A percentile compares a stretch with the other conserved stretches of the same genome.
Evolutionary conservation across 2,113 vertebrate genomes (phyloP).

Genomic region (Vulpes ferrilata): DNA sequence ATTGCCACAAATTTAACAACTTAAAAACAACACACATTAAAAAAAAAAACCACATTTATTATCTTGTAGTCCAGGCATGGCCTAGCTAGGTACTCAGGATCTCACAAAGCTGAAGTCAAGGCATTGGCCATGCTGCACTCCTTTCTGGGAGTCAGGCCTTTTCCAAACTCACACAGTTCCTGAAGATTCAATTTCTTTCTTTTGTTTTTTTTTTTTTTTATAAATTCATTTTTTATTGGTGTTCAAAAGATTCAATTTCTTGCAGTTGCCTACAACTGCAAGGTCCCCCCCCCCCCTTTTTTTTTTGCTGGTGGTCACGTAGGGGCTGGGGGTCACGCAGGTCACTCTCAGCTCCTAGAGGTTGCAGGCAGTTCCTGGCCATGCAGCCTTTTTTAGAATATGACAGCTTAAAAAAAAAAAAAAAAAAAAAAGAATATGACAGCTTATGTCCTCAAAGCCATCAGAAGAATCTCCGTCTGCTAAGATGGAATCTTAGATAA

Average conservation of each 20-base stretch:
- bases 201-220: too few species aligned
- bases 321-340: background rate
- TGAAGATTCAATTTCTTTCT: background rate
- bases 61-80: background rate
- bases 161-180: background rate
- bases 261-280: too few species aligned
- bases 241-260: background rate
- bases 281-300: background rate
- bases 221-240: too few species aligned
- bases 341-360: background rate
- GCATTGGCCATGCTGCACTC: background rate
- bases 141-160: background rate
- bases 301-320: background rate
- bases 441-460: background rate
- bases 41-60: background rate
- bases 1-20: background rate
- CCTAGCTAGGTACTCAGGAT: background rate
- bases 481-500: background rate
- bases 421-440: too few species aligned
- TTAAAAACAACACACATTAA: background rate
- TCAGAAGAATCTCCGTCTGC: background rate
- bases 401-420: background rate
- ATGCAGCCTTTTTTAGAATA: background rate
- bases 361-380: background rate
- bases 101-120: background rate